Conservation (phyloP, 2,113 vertebrate species). For the Myotis brandtii region DNA sequence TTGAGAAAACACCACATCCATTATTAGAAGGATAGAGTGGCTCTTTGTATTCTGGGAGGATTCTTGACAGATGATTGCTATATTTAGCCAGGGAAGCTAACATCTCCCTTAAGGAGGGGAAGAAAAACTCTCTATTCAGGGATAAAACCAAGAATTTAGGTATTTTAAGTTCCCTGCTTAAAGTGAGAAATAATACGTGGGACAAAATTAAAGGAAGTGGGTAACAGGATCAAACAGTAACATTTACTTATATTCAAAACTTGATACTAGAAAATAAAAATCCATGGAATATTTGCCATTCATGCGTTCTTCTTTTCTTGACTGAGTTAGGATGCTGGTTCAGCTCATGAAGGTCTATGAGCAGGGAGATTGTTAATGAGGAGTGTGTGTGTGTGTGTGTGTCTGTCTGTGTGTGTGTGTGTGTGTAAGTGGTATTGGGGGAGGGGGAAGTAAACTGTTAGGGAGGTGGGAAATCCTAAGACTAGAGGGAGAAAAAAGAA, state of each 20-base stretch:
- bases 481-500: background rate
- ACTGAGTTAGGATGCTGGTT: background rate
- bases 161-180: slow-evolving; percentile 6
- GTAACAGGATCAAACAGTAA: background rate
- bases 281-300: background rate
- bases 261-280: slow-evolving; percentile 27
- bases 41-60: slow-evolving; percentile 24
- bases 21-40: slow-evolving; percentile 49
- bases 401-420: background rate
- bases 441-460: background rate
- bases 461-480: background rate
- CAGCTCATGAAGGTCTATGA: background rate
- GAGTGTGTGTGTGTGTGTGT: background rate
- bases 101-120: background rate
- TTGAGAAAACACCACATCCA: slow-evolving; percentile 26
- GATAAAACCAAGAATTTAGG: slow-evolving; percentile 19
- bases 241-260: background rate
- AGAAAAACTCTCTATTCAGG: background rate
- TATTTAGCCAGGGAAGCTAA: slow-evolving; percentile 30
- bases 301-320: background rate
- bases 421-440: background rate
- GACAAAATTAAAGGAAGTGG: background rate
- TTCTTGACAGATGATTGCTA: slow-evolving; percentile 39
- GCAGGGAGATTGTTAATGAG: background rate
- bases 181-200: background rate